Percentiles rank a stretch among this genome's conserved stretches.
Evolutionary conservation across 2,113 vertebrate genomes (phyloP).

Genomic region (Triplophysa tibetana): DNA sequence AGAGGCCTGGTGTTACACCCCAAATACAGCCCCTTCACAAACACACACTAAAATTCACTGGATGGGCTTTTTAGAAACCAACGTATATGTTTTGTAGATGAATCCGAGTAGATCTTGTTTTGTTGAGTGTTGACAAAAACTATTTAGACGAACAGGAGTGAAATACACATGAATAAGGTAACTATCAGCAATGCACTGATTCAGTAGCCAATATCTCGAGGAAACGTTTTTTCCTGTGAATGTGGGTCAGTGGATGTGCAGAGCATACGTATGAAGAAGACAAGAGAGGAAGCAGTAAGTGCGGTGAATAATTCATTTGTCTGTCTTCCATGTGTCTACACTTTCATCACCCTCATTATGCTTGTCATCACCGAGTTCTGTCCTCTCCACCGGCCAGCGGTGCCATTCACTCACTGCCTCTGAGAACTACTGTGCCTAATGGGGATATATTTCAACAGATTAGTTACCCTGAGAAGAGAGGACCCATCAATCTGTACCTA

Average conservation of each 20-base stretch:
- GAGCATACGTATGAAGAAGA: slow-evolving; percentile 10
- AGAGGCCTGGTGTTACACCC: slow-evolving; percentile 20
- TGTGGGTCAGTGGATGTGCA: slow-evolving; percentile 19
- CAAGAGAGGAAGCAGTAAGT: slow-evolving; percentile 6
- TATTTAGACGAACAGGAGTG: neutral
- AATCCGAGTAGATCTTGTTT: neutral
- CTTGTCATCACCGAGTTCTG: slow-evolving; percentile 44
- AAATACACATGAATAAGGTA: neutral
- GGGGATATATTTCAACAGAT: slow-evolving; percentile 42
- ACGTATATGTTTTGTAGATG: too few species aligned
- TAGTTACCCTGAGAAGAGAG: slow-evolving; percentile 34
- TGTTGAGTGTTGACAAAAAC: neutral
- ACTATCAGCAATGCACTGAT: neutral
- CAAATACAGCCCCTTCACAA: neutral
- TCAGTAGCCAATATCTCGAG: neutral
- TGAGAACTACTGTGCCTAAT: slow-evolving; percentile 20
- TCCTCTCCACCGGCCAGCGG: slow-evolving; percentile 6
- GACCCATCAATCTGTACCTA: slow-evolving; percentile 1
- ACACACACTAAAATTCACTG: too few species aligned
- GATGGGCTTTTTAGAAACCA: too few species aligned
- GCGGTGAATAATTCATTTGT: slow-evolving; percentile 46
- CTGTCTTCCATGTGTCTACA: slow-evolving; percentile 19
- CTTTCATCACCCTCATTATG: slow-evolving; percentile 43
- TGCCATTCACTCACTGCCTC: slow-evolving; percentile 30
- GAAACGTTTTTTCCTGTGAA: neutral